phyloP scores from a whole-genome alignment of 2,113 vertebrate species.

The Periophthalmodon schlosseri region DNA sequence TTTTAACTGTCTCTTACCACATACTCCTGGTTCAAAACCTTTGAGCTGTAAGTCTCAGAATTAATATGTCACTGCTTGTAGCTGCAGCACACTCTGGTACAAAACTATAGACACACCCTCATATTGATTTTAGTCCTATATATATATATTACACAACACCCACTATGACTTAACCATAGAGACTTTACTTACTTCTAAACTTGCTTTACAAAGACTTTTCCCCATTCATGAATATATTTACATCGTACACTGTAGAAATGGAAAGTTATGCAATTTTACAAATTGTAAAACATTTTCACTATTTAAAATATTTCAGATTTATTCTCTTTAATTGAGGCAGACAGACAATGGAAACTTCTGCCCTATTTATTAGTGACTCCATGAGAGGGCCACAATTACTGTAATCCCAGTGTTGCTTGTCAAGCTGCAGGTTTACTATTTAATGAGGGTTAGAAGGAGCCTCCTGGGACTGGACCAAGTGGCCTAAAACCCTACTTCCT shows the following conservation, averaged over 20 bases:
- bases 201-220: not conserved
- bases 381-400: constrained; percentile 67
- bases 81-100: constrained; percentile 52
- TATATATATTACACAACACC: not conserved
- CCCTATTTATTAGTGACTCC: constrained; percentile 65
- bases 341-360: constrained; percentile 68
- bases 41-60: constrained; percentile 80
- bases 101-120: constrained; percentile 1
- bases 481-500: constrained; percentile 41
- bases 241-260: not conserved
- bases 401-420: constrained; percentile 67
- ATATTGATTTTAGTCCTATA: not conserved
- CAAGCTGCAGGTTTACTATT: constrained; percentile 63
- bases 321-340: constrained; percentile 52
- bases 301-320: not conserved
- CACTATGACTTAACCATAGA: not conserved
- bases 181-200: not conserved
- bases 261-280: not conserved
- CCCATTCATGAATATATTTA: too few relatives aligned
- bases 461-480: constrained; percentile 61
- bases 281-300: not conserved
- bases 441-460: constrained; percentile 68
- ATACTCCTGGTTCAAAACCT: constrained; percentile 71
- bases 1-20: constrained; percentile 64
- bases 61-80: constrained; percentile 75